Evolutionary conservation across 2,113 vertebrate genomes (phyloP).

Genomic region (Paralichthys olivaceus): DNA sequence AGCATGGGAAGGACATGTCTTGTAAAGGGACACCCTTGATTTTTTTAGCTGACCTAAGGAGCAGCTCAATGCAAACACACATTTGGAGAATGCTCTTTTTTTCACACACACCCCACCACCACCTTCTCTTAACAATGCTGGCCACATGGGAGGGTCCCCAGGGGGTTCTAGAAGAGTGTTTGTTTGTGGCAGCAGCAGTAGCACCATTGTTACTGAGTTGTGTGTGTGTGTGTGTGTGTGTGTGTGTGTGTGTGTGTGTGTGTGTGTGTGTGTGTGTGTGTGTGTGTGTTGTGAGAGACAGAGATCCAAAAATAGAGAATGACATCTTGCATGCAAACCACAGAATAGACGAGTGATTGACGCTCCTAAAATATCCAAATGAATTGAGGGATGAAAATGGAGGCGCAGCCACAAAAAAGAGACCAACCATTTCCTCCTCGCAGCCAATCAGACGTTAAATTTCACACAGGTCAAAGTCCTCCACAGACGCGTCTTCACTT

Average conservation of each 20-base stretch:
- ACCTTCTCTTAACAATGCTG: conserved; percentile 64
- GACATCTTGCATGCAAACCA: conserved; percentile 64
- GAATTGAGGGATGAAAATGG: conserved; percentile 56
- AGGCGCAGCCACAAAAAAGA: conserved; percentile 22
- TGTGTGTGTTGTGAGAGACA: conserved; percentile 21
- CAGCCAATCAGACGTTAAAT: conserved; percentile 10
- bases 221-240: conserved; percentile 25
- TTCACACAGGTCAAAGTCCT: conserved; percentile 5
- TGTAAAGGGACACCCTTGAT: conserved; percentile 30
- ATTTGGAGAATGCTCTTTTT: conserved; percentile 60
- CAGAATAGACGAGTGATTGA: conserved; percentile 57
- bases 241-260: conserved; percentile 23
- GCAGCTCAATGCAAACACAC: conserved; percentile 65
- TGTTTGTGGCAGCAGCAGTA: conserved; percentile 64
- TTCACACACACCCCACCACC: neutral
- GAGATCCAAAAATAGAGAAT: conserved; percentile 70
- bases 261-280: conserved; percentile 33
- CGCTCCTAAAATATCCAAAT: conserved; percentile 46
- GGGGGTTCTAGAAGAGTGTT: conserved; percentile 76
- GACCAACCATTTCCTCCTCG: conserved; percentile 36
- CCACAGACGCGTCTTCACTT: conserved; percentile 3
- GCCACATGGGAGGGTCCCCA: conserved; percentile 65
- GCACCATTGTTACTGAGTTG: conserved; percentile 61
- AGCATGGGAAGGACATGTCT: conserved; percentile 26
- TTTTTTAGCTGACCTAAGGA: conserved; percentile 62